Conservation (phyloP, 1,140 invertebrate species). For the Metopolophium dirhodum region DNA sequence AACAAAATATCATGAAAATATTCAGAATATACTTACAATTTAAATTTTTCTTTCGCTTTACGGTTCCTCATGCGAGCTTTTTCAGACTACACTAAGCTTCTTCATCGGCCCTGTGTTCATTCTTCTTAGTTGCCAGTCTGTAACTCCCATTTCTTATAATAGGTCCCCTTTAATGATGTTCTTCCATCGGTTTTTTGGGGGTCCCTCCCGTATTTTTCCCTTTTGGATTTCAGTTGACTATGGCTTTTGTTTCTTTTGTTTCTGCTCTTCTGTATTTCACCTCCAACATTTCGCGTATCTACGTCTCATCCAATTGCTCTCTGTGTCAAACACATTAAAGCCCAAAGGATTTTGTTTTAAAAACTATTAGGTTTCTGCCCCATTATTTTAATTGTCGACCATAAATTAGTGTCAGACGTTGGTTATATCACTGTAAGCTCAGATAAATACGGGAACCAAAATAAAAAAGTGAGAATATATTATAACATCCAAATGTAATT, state of each 20-base stretch:
- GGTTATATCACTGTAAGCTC: not conserved
- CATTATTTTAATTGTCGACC: not conserved
- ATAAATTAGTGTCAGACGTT: not conserved
- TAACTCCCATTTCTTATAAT: not conserved
- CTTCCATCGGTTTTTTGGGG: not conserved
- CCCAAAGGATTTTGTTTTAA: not conserved
- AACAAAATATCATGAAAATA: not conserved
- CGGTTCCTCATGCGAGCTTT: not conserved
- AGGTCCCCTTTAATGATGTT: not conserved
- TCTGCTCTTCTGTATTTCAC: not conserved
- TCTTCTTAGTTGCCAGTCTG: not conserved
- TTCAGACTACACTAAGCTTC: not conserved
- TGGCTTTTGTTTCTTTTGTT: not conserved
- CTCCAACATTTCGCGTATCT: not conserved
- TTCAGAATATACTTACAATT: not conserved
- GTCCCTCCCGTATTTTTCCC: too few species aligned
- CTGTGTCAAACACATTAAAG: not conserved
- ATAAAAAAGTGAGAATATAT: not conserved
- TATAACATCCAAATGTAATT: not conserved
- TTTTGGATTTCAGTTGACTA: not conserved
- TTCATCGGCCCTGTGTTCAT: not conserved
- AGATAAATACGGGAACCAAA: not conserved
- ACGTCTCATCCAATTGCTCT: not conserved
- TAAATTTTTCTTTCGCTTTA: not conserved
- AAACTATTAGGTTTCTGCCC: not conserved